Evolutionary conservation across 2,797 vertebrate genomes (phyloP).

Genomic region (Hypotaenidia philippensis): DNA sequence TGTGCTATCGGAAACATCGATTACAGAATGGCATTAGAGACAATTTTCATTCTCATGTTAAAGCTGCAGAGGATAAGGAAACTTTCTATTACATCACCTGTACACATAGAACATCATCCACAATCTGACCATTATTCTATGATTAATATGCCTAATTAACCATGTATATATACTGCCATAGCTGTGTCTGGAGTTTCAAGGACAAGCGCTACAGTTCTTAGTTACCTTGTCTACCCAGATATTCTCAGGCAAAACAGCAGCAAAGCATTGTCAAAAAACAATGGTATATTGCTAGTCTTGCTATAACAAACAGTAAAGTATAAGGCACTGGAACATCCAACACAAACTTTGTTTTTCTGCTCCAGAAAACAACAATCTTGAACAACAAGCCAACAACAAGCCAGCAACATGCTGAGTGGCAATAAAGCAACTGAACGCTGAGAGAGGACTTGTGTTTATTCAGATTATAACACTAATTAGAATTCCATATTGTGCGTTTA

Average conservation of each 20-base stretch:
- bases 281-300: neutral
- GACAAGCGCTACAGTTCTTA: neutral
- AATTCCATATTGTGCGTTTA: neutral
- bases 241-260: neutral
- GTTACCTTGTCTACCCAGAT: neutral
- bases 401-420: neutral
- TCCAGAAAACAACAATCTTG: neutral
- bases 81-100: neutral
- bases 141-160: neutral
- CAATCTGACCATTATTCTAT: neutral
- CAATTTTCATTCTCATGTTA: neutral
- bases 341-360: neutral
- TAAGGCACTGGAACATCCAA: neutral
- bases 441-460: neutral
- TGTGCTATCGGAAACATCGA: neutral
- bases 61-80: neutral
- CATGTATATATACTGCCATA: neutral
- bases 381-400: neutral
- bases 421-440: neutral
- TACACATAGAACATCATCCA: accelerated
- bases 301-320: neutral
- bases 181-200: neutral
- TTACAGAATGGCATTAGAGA: neutral
- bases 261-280: neutral
- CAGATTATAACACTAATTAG: neutral